phyloP scores from a whole-genome alignment of 2,797 vertebrate species.

The Sebastes steindachneri region DNA sequence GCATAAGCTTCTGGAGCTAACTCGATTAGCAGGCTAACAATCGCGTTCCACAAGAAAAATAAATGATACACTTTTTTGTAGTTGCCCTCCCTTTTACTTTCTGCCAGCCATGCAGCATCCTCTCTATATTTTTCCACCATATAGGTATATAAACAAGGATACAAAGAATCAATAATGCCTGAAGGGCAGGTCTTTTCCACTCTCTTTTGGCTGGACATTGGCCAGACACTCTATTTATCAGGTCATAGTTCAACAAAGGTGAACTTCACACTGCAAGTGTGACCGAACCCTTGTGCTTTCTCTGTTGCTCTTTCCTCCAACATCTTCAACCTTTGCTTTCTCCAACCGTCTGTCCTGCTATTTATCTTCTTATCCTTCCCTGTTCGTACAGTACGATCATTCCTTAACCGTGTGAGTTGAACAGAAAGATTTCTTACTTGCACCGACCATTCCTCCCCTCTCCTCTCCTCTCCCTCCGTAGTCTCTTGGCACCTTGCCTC shows the following conservation, averaged over 20 bases:
- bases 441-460: not conserved
- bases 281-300: not conserved
- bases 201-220: constrained; percentile 1
- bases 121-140: not conserved
- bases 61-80: not conserved
- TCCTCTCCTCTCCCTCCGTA: not conserved
- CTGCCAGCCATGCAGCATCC: not conserved
- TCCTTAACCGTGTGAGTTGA: not conserved
- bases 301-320: not conserved
- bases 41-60: not conserved
- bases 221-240: not conserved
- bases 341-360: not conserved
- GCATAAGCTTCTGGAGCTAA: not conserved
- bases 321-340: constrained; percentile 1
- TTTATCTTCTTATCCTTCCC: not conserved
- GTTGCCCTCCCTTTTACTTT: not conserved
- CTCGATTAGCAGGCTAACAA: not conserved
- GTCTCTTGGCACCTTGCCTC: not conserved
- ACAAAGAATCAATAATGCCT: constrained; percentile 19
- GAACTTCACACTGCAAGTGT: not conserved
- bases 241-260: not conserved
- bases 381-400: not conserved
- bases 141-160: not conserved
- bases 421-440: not conserved
- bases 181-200: not conserved